These are phyloP conservation scores for Aphelenchoides besseyi DNA, from an alignment of 1,140 invertebrate species.

Conservation along the genomic window DNA sequence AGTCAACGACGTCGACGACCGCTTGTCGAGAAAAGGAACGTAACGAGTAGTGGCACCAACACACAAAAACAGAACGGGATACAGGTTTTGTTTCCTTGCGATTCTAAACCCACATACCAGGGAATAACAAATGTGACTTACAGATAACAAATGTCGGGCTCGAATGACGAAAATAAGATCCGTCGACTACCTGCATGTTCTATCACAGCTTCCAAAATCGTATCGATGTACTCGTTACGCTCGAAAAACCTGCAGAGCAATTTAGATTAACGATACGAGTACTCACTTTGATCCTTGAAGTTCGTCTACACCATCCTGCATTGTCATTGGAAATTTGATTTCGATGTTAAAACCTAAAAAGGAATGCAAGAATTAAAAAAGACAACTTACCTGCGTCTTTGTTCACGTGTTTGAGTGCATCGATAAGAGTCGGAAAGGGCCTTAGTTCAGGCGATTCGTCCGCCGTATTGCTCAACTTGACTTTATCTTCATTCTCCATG, in stretches of 20 bases:
- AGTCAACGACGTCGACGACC: constrained; percentile 48
- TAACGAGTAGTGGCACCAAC: constrained; percentile 53
- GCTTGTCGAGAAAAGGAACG: constrained; percentile 43
- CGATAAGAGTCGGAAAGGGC: constrained; percentile 48
- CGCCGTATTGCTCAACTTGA: constrained; percentile 31
- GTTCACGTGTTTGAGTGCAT: constrained; percentile 39
- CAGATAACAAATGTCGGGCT: constrained; percentile 62
- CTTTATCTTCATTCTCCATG: constrained; percentile 19
- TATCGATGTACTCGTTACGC: constrained; percentile 53
- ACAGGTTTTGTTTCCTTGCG: constrained; percentile 56
- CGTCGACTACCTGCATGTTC: constrained; percentile 51
- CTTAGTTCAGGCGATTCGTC: constrained; percentile 45
- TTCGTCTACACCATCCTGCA: constrained; percentile 39
- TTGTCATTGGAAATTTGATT: constrained; percentile 38
- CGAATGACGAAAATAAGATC: constrained; percentile 62
- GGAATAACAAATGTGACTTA: constrained; percentile 33
- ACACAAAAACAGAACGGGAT: constrained; percentile 60
- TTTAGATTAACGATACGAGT: too few species aligned
- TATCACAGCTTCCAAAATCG: constrained; percentile 57
- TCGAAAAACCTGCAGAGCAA: constrained; percentile 49
- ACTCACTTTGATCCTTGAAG: too few species aligned
- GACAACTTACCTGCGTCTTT: constrained; percentile 5
- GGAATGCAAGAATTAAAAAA: background rate
- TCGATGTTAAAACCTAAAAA: constrained; percentile 51
- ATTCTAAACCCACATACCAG: constrained; percentile 43